These are phyloP conservation scores for Phataginus tricuspis DNA, from an alignment of 2,797 vertebrate species.

Conservation along the genomic window DNA sequence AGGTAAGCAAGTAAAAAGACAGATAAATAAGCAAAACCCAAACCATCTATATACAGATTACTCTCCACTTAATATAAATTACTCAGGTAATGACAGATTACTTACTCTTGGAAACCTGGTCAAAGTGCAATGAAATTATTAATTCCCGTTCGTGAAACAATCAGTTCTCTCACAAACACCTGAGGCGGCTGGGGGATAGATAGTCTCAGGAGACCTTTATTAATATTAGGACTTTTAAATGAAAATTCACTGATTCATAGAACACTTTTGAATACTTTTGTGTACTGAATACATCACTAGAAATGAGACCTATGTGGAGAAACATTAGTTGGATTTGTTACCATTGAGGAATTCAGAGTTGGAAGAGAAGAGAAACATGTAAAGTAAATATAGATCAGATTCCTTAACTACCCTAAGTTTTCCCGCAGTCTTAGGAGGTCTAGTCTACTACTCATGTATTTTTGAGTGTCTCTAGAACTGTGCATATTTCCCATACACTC, in stretches of 20 bases:
- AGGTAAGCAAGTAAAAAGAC: not conserved
- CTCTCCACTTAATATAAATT: not conserved
- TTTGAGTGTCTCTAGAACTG: not conserved
- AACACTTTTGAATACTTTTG: not conserved
- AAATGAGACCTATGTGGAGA: not conserved
- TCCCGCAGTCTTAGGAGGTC: not conserved
- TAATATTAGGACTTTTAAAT: not conserved
- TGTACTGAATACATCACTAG: not conserved
- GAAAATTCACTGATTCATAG: not conserved
- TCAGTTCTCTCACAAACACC: not conserved
- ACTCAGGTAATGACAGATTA: not conserved
- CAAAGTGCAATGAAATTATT: not conserved
- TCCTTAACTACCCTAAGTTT: not conserved
- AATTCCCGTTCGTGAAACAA: not conserved
- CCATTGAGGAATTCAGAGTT: not conserved
- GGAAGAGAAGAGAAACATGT: not conserved
- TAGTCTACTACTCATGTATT: not conserved
- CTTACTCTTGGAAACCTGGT: not conserved
- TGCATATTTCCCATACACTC: not conserved
- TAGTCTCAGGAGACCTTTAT: not conserved
- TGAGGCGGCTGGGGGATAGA: not conserved
- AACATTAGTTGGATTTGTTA: not conserved
- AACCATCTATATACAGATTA: not conserved
- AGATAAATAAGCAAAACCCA: not conserved
- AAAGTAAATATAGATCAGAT: not conserved